Base-by-base conservation (phyloP, 2,888 invertebrate genomes). In the Pristionchus arcanus region DNA sequence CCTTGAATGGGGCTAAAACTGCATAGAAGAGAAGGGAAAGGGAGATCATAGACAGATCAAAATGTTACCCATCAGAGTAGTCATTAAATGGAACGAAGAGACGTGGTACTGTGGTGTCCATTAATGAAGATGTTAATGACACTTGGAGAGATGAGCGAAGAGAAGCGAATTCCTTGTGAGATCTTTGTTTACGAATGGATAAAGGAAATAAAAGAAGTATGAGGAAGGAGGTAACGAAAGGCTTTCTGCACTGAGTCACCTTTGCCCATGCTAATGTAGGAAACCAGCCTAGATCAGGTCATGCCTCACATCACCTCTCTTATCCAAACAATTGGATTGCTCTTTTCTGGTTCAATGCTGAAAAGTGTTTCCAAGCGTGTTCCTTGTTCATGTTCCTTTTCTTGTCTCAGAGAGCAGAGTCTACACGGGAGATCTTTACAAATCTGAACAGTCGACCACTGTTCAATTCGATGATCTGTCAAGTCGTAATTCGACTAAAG, bases 21-120 rank as follows among this genome's bases (percentile, higher is more conserved):
- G 81, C 42, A 77, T 49, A 81, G 71, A 71, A 71, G 71, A 34
- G 71, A 71, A 81, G 81, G 42, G 13, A 49, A 49, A 53, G 21
- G 21, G 81, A 53, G 81, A 81, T 81, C 81, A 81, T 16, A n/a
- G 81, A 16, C 49, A n/a, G 49, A 81, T 81, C 81, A 81, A 81
- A 81, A 81, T 81, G 81, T 81, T 81, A 28, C 81, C 81, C 49
- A 81, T 15, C 11, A 42, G 77, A 13, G 81, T 13, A 53, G 49
- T 34, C 16, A 74, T 81, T 53, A 81, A 42, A 81, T 5, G 4
- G 49, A 28, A 34, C 49, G 81, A 81, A 28, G 49, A 15, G 74
- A 74, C 19, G 37, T 31, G 63, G 42, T 49, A 49, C 42, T 49
- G 42, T 63, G 63, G 63, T 63, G 63, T 63, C 3, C 63, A 63